phyloP scores from a whole-genome alignment of 2,113 vertebrate species.

The Ceuthmochares aereus region DNA sequence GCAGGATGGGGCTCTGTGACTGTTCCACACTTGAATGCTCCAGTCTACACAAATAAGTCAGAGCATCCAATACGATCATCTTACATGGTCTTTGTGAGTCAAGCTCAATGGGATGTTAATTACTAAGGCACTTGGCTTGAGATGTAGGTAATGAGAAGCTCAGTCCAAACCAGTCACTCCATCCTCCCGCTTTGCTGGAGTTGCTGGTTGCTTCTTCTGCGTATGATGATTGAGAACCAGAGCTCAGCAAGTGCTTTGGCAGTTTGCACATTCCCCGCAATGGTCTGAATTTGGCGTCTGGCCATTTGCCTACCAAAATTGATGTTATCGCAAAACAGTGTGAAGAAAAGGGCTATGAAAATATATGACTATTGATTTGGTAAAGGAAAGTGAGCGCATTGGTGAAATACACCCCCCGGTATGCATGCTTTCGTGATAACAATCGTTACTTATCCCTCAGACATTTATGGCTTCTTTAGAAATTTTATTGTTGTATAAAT shows the following conservation, averaged over 20 bases:
- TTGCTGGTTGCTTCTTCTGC: not conserved
- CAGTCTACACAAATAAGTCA: not conserved
- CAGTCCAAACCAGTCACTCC: not conserved
- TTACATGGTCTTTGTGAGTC: not conserved
- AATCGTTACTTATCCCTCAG: not conserved
- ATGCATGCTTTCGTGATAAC: not conserved
- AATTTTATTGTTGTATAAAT: slow-evolving; percentile 54
- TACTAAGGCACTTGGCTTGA: not conserved
- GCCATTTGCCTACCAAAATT: not conserved
- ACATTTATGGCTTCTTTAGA: slow-evolving; percentile 47
- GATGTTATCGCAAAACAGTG: not conserved
- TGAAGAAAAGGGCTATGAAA: not conserved
- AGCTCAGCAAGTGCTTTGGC: not conserved
- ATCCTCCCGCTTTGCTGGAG: not conserved
- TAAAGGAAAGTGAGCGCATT: not conserved
- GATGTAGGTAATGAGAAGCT: not conserved
- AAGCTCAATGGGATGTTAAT: not conserved
- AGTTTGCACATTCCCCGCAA: not conserved
- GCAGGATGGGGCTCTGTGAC: not conserved
- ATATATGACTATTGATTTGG: slow-evolving; percentile 1
- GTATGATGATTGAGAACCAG: rapidly evolving
- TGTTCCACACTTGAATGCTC: rapidly evolving
- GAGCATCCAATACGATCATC: rapidly evolving
- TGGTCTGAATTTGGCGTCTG: not conserved
- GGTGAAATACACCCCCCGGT: not conserved